Evolutionary conservation across 2,888 invertebrate species (phyloP), one percentile per base, ranked within the genome.

Genomic region (Seira musarum): DNA sequence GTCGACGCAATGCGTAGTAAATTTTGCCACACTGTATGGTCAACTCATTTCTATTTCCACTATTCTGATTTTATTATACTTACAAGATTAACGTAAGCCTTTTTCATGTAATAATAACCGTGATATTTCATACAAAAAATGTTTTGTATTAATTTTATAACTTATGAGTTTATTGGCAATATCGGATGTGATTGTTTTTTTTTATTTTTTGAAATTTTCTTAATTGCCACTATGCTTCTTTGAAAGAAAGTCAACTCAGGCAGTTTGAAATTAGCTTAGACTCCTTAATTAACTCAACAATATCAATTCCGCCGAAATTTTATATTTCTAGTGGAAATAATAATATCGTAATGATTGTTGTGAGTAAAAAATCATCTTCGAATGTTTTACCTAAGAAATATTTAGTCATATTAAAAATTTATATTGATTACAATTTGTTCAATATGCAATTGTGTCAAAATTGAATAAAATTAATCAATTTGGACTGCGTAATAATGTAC

Each of bases 341-440:
- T 15, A 49, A 49, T n/a, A 8, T 60, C 3, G 21, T 53, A 22
- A 66, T 22, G 71, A 71, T 78, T 78, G 78, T 79, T 79, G 67
- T 67, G 79, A 79, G 79, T 72, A 72, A 71, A 79, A 79, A 72
- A 79, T 79, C 79, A 79, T 78, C 15, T 1, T 22, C 35, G 57
- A 46, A 61, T 78, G 79, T 79, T 79, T 68, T 79, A 72, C 79
- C 79, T 79, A 79, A 72, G 72, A 79, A 72, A 10, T 30, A 24
- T 64, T 63, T 79, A 79, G 79, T 79, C 79, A 79, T 53, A 49
- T 49, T 49, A 2, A 49, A 49, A 49, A 8, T 40, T n/a, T n/a
- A n/a, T n/a, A n/a, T n/a, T n/a, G n/a, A n/a, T n/a, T n/a, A n/a
- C n/a, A n/a, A n/a, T n/a, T n/a, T n/a, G n/a, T n/a, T n/a, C n/a